Base-by-base conservation (phyloP, 2,888 invertebrate genomes). In the Petrophora chlorosata region DNA sequence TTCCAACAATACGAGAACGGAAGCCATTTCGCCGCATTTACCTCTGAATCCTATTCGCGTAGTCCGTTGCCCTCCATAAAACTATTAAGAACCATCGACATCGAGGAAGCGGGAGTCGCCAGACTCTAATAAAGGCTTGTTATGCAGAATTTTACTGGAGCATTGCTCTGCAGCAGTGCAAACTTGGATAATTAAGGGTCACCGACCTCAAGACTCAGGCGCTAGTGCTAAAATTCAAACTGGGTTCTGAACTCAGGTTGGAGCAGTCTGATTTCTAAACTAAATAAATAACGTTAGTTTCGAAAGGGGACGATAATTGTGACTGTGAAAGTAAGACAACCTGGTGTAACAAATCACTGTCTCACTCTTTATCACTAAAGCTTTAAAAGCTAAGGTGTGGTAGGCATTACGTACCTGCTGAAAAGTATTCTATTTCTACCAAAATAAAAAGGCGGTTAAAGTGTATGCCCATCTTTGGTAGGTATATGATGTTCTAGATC, bases 101-200 rank as follows among this genome's bases (percentile, higher is more conserved):
- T 68, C 64, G 56, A 72, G 76, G 75, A 73, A 76, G 71, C 69
- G 47, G 46, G 63, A 59, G 69, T 67, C 38, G 73, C 70, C 76
- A 71, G 72, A 76, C 73, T 76, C 82, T 78, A 87, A 87, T 89
- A 86, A 86, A 85, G 79, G 70, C 82, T 84, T 79, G 85, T 88
- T 87, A 84, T 85, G 78, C 83, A 81, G 79, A 86, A 86, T 82
- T 87, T 86, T 85, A 88, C 85, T 86, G 84, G 89, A 84, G 82
- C 86, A 85, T 83, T 88, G 89, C 85, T 82, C 86, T 76, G 76
- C 76, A 73, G 73, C 76, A 75, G 79, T 79, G 77, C 74, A 69
- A 70, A 74, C 73, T 74, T 68, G 79, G 78, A 81, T 88, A 88
- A 88, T 88, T 88, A 87, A 82, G 79, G 87, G 85, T 83, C 84